These are phyloP conservation scores for Ibidorhyncha struthersii DNA, from an alignment of 2,113 vertebrate genomes.

Conservation along the genomic window DNA sequence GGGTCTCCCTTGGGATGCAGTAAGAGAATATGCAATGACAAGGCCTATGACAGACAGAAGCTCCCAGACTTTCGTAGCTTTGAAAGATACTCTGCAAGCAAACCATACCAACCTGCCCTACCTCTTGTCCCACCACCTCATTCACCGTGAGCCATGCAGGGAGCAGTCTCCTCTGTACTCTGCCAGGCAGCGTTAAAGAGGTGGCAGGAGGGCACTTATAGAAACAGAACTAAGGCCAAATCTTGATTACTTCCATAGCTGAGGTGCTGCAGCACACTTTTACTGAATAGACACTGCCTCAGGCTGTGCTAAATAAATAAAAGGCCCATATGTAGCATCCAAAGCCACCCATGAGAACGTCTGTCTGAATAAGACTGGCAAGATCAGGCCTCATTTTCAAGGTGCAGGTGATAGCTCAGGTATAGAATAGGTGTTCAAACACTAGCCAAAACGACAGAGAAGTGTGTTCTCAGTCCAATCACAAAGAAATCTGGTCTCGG, in stretches of 20 bases:
- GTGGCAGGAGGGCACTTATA: background rate
- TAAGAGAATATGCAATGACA: background rate
- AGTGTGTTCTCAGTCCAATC: background rate
- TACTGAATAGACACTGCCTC: background rate
- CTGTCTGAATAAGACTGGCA: background rate
- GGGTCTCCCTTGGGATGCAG: background rate
- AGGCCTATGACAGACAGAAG: background rate
- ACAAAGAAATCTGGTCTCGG: background rate
- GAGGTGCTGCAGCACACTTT: background rate
- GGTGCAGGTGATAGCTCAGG: background rate
- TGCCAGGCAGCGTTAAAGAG: background rate
- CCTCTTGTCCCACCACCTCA: background rate
- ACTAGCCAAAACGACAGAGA: background rate
- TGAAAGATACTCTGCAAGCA: background rate
- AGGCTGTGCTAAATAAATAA: background rate
- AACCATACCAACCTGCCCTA: background rate
- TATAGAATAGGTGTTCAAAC: background rate
- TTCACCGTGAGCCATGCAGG: fast-evolving
- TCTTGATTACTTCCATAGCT: background rate
- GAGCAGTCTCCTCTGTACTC: background rate
- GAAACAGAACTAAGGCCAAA: background rate
- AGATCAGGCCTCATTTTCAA: background rate
- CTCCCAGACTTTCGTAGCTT: background rate
- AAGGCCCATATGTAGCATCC: background rate
- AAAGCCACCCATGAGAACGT: background rate